Base-by-base conservation (phyloP, 2,797 vertebrate genomes). In the Alauda arvensis region DNA sequence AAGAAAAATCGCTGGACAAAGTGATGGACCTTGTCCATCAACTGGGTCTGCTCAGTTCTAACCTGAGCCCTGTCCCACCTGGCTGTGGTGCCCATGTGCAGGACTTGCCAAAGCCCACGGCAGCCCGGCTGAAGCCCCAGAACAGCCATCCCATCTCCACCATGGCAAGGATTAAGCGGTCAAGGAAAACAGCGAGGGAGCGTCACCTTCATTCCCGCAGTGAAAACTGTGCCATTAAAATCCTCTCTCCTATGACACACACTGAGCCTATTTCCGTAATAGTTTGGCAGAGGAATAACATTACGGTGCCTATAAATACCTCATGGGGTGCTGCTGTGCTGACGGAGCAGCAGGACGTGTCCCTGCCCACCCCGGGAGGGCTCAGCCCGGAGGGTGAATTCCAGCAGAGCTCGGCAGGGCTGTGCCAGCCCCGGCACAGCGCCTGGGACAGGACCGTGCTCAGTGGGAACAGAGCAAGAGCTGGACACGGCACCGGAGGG, bases 201-300 rank as follows among this genome's bases (percentile, higher is more conserved):
- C 7, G 2, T 83, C 83, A 76, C 71, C 84, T 87, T 75, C 67
- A 39, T 66, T 89, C 89, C 86, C 0, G 24, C 77, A 79, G 90
- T 10, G 11, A 87, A 85, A 90, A 65, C 68, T 37, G 71, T 94
- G 90, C 89, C 95, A 93, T 93, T 92, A 83, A 93, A 81, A 92
- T 77, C 65, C 69, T 78, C 77, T 93, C 89, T 94, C 63, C 80
- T 92, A 11, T 96, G 94, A 91, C 92, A 94, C 87, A 93, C 89
- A 33, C 89, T 20, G 78, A 93, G 88, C 88, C 91, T 92, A 91
- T 93, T 95, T 92, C 92, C 77, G 62, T 85, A 90, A 93, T 57
- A 87, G 76, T 93, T 93, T 94, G 92, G 85, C 90, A 94, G 67
- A 77, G 83, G 81, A 94, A 95, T 92, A 93, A 92, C 89, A 94